These are phyloP conservation scores for Aelia acuminata DNA, from an alignment of 2,888 invertebrate genomes.

Conservation along the genomic window DNA sequence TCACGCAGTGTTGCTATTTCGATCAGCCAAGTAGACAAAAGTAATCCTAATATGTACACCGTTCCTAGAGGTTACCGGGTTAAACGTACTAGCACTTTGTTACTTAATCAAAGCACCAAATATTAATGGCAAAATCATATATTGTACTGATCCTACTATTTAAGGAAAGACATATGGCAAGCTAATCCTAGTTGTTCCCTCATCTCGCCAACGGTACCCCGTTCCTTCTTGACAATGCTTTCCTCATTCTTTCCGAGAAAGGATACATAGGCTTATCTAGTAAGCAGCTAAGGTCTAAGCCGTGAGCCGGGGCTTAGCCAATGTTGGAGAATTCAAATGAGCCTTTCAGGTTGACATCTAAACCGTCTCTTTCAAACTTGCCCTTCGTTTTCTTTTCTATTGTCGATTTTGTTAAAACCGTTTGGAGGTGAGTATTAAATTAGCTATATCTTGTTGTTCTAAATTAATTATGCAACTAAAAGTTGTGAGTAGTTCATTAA, in stretches of 20 bases:
- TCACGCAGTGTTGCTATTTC: no score
- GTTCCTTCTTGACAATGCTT: conserved; percentile 6
- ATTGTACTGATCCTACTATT: neutral
- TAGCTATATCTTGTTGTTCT: no score
- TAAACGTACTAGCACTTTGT: neutral
- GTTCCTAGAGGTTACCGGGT: neutral
- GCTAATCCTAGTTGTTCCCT: neutral
- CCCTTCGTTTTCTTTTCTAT: neutral
- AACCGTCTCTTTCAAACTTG: neutral
- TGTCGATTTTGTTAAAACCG: neutral
- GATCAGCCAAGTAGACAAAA: no score
- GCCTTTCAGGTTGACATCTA: neutral
- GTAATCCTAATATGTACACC: neutral
- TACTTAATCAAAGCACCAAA: neutral
- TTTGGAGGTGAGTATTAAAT: neutral
- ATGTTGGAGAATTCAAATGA: conserved; percentile 30
- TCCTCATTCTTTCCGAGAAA: conserved; percentile 21
- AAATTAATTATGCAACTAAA: no score
- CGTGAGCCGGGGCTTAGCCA: neutral
- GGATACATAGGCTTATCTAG: conserved; percentile 24
- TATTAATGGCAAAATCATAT: neutral
- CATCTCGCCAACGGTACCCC: neutral
- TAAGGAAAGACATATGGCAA: neutral
- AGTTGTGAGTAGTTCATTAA: no score
- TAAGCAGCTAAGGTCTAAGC: conserved; percentile 21